Evolutionary conservation across 2,113 vertebrate genomes (phyloP).

Genomic region (Catharus minimus): DNA sequence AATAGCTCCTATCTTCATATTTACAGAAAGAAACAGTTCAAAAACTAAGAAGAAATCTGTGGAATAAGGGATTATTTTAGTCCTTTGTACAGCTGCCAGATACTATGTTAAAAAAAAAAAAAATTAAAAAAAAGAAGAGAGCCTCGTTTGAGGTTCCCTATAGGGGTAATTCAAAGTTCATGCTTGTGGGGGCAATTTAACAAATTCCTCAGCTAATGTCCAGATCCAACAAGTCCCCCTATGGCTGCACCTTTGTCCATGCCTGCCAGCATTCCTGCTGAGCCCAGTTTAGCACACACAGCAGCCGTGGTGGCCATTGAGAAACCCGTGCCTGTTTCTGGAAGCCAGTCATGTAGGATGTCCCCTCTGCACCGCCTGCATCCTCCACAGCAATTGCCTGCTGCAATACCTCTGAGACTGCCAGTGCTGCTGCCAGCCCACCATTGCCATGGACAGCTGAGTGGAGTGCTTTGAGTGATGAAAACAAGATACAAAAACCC

Average conservation of each 20-base stretch:
- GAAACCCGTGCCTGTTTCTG: background rate
- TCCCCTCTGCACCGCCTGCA: accelerated
- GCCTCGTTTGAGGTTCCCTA: accelerated
- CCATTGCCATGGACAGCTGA: background rate
- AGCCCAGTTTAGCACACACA: background rate
- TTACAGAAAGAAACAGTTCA: background rate
- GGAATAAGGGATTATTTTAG: background rate
- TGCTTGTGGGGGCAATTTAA: background rate
- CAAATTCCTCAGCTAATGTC: background rate
- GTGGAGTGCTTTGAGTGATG: background rate
- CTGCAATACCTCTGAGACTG: background rate
- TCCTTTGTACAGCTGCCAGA: background rate
- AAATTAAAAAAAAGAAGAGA: background rate
- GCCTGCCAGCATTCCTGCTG: background rate
- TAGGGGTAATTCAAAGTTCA: background rate
- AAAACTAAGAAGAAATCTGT: background rate
- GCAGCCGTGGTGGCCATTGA: background rate
- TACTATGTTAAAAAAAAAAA: background rate
- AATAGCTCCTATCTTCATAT: background rate
- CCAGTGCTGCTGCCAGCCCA: background rate
- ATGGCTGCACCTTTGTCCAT: accelerated
- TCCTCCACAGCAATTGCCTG: accelerated
- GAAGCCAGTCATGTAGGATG: background rate
- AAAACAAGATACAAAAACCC: background rate
- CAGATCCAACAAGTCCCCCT: background rate